Percentiles rank a stretch among this genome's conserved stretches.
Conservation (phyloP, 2,888 invertebrate species). For the Machimus rusticus region DNA sequence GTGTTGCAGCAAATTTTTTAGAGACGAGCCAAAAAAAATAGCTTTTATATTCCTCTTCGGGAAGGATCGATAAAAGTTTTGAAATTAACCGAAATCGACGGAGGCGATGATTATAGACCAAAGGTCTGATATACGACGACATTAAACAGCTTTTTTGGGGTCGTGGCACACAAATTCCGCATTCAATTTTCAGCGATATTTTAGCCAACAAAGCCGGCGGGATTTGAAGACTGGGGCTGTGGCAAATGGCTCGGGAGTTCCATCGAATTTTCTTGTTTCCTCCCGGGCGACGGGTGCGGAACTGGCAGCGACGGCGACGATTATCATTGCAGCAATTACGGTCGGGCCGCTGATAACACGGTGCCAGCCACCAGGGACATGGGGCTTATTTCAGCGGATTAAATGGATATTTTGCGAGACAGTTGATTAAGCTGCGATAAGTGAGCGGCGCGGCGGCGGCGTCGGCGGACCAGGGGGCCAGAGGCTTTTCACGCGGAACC, state of each 20-base stretch:
- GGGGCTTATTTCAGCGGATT: neutral
- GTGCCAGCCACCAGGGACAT: neutral
- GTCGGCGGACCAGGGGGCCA: neutral
- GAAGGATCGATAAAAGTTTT: neutral
- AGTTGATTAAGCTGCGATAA: neutral
- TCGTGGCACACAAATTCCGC: neutral
- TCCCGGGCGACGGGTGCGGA: neutral
- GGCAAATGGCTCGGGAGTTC: neutral
- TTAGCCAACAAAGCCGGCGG: neutral
- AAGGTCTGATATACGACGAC: neutral
- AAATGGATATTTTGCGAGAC: neutral
- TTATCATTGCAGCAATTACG: neutral
- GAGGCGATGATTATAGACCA: neutral
- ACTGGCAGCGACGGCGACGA: neutral
- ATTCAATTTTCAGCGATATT: neutral
- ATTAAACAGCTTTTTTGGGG: neutral
- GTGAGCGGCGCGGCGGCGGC: neutral
- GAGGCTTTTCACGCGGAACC: neutral
- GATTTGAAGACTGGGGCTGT: neutral
- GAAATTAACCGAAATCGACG: neutral
- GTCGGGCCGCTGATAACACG: neutral
- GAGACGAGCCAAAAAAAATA: neutral
- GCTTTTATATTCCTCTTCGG: neutral
- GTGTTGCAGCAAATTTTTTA: neutral
- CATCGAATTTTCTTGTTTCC: neutral